Conservation (phyloP, 2,113 vertebrate genomes). For the Phylloscopus trochiloides region DNA sequence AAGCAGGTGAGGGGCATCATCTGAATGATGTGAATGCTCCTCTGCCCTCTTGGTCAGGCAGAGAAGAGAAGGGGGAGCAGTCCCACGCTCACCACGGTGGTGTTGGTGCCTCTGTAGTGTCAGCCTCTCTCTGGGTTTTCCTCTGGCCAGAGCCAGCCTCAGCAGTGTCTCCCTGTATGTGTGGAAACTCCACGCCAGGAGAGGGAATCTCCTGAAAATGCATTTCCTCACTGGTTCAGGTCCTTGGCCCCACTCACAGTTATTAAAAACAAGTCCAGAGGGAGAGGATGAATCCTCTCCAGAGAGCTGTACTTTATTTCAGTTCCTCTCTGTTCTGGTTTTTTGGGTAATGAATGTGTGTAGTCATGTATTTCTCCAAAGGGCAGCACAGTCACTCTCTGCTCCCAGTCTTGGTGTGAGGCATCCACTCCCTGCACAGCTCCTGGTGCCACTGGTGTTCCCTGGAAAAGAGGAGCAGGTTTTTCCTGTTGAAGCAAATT, state of each 20-base stretch:
- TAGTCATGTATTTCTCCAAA: neutral
- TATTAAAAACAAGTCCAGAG: neutral
- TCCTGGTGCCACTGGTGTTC: neutral
- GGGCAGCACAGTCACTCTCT: neutral
- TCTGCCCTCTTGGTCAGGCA: accelerated
- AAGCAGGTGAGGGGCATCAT: neutral
- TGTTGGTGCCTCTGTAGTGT: neutral
- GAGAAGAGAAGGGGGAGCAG: accelerated
- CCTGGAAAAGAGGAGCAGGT: neutral
- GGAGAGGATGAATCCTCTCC: neutral
- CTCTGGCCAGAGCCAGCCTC: neutral
- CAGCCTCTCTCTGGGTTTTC: neutral
- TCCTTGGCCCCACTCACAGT: neutral
- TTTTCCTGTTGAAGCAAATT: neutral
- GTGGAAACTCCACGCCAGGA: neutral
- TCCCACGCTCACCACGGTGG: neutral
- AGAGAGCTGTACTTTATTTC: neutral
- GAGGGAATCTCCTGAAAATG: neutral
- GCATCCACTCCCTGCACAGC: neutral
- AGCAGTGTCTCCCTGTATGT: accelerated
- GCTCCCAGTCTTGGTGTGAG: neutral
- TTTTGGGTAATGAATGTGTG: neutral
- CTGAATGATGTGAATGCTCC: accelerated
- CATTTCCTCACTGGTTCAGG: neutral
- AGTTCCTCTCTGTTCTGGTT: neutral